A percentile compares a stretch with the other conserved stretches of the same genome.
Conservation (phyloP, 2,888 invertebrate species). For the Brassicogethes aeneus region DNA sequence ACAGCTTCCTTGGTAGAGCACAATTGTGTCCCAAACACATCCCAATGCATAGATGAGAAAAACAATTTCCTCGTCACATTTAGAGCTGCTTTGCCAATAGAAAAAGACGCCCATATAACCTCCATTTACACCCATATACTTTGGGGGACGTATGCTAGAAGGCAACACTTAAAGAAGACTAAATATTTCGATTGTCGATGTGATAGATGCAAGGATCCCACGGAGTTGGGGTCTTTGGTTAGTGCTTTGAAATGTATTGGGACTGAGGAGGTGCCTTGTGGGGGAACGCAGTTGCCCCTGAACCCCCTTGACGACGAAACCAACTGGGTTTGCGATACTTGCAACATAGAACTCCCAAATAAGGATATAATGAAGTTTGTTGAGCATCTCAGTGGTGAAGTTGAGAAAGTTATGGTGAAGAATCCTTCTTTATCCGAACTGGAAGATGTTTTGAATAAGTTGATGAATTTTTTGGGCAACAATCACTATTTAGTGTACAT, state of each 20-base stretch:
- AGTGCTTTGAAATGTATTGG: conserved; percentile 58
- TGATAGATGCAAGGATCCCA: conserved; percentile 57
- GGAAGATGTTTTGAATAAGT: conserved; percentile 55
- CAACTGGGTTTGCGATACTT: conserved; percentile 60
- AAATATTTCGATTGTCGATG: conserved; percentile 66
- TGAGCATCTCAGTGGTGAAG: conserved; percentile 60
- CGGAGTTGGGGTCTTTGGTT: conserved; percentile 52
- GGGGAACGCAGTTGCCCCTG: conserved; percentile 58
- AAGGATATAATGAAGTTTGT: conserved; percentile 55
- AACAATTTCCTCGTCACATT: conserved; percentile 51
- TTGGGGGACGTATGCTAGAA: conserved; percentile 58
- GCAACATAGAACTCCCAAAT: conserved; percentile 52
- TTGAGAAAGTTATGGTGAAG: conserved; percentile 52
- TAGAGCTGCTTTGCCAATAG: conserved; percentile 55
- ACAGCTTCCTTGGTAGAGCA: conserved; percentile 62
- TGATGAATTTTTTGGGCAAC: conserved; percentile 54
- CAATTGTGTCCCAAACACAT: conserved; percentile 63
- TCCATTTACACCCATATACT: conserved; percentile 63
- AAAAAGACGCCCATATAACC: conserved; percentile 55
- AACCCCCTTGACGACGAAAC: conserved; percentile 43
- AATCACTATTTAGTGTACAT: conserved; percentile 59
- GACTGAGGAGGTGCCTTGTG: conserved; percentile 48
- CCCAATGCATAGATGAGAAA: conserved; percentile 54
- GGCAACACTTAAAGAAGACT: conserved; percentile 47
- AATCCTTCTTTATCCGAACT: conserved; percentile 46